These are phyloP conservation scores for Trachurus trachurus DNA, from an alignment of 2,797 vertebrate species.

Conservation along the genomic window DNA sequence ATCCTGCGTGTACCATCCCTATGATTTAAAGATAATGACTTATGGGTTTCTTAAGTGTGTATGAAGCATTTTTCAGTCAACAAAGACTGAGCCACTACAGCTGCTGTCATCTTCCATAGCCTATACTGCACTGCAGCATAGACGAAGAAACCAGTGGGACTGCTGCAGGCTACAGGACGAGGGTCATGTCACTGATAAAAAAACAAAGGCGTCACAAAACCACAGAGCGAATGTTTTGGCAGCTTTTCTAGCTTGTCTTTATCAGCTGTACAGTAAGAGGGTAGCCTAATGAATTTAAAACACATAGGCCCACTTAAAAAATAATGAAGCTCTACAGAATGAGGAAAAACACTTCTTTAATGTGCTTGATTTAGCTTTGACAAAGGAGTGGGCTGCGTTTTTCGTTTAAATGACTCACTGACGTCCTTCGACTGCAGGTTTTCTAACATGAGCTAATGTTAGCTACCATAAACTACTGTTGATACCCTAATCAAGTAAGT, in stretches of 20 bases:
- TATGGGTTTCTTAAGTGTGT: slow-evolving; percentile 1
- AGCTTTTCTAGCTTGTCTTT: background rate
- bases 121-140: background rate
- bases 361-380: background rate
- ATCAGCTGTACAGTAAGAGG: background rate
- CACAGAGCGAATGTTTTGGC: too few species aligned
- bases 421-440: too few species aligned
- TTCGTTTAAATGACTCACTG: background rate
- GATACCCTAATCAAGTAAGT: too few species aligned
- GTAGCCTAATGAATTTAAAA: background rate
- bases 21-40: slow-evolving; percentile 27
- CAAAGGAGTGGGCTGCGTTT: background rate
- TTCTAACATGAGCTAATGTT: too few species aligned
- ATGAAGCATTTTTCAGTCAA: background rate
- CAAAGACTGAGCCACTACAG: background rate
- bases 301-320: background rate
- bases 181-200: background rate
- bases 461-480: too few species aligned
- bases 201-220: too few species aligned
- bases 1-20: slow-evolving; percentile 22
- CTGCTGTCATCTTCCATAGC: background rate
- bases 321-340: background rate
- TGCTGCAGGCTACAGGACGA: background rate
- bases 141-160: background rate
- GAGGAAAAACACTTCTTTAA: background rate